Percentiles rank a stretch among this genome's conserved stretches.
These are phyloP conservation scores for Dromas ardeola DNA, from an alignment of 2,113 vertebrate genomes.

Conservation along the genomic window DNA sequence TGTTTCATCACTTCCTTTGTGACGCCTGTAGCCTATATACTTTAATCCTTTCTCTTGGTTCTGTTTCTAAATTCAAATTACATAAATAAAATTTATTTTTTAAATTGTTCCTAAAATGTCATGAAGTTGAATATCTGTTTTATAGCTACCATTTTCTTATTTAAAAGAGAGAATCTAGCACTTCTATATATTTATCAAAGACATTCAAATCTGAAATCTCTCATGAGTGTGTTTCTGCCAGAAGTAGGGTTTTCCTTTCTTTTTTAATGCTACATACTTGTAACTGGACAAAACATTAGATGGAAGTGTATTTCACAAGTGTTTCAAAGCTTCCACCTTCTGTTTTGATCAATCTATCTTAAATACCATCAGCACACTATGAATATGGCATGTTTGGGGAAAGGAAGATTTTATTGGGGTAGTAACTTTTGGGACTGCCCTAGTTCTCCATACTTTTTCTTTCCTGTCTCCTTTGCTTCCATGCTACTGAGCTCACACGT, in stretches of 20 bases:
- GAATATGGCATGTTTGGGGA: neutral
- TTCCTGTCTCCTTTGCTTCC: neutral
- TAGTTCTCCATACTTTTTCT: neutral
- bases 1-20: neutral
- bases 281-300: neutral
- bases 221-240: neutral
- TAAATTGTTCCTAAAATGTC: neutral
- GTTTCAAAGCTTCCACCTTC: neutral
- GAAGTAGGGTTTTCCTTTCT: neutral
- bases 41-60: neutral
- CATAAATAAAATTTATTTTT: neutral
- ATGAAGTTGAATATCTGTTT: neutral
- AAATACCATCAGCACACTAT: neutral
- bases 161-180: neutral
- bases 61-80: neutral
- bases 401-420: neutral
- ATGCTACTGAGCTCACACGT: neutral
- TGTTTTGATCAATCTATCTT: neutral
- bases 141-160: neutral
- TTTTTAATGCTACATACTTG: neutral
- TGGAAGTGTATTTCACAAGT: neutral
- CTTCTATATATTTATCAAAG: neutral
- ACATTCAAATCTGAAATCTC: neutral
- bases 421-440: neutral
- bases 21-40: neutral